Base-by-base conservation (phyloP, 2,888 invertebrate species). In the Tanytarsus gracilentus region DNA sequence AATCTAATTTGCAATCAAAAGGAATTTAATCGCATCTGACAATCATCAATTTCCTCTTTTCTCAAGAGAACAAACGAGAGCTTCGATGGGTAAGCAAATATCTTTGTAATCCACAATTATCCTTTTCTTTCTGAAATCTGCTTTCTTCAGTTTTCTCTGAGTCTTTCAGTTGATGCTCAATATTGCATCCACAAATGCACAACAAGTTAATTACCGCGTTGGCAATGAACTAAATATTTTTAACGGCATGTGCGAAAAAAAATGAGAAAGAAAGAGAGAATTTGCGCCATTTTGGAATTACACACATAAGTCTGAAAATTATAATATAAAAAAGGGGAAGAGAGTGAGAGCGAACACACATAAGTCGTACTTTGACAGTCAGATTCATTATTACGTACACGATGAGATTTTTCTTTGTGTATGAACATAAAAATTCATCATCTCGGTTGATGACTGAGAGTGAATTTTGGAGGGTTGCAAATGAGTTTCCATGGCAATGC, bases 251-350 rank as follows among this genome's bases (percentile, higher is more conserved):
- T 7, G n/a, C 33, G n/a, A 9, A n/a, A 11, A 11, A 5, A 33
- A 33, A 33, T 40, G 40, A 40, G 40, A 49, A 40, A 8, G 18
- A 40, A n/a, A 40, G 18, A 14, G 7, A n/a, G 16, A 40, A 9
- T n/a, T 40, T 11, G 26, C 53, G 53, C 53, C 53, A 53, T 53
- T 53, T 53, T 53, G 53, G 29, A 51, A 16, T 49, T 49, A 49
- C 23, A 48, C 6, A 18, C n/a, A 44, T 21, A 14, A 4, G 5
- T 39, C 44, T 44, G 44, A 26, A 27, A 25, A 49, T 21, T 11
- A 23, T 9, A 4, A 18, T n/a, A 49, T 11, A 21, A 26, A 23
- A 49, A 49, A 49, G 25, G 49, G 49, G 49, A 27, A 49, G n/a
- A n/a, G n/a, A n/a, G n/a, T n/a, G n/a, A n/a, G n/a, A n/a, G n/a